Conservation (phyloP, 1,140 invertebrate species). For the Onthophagus taurus region DNA sequence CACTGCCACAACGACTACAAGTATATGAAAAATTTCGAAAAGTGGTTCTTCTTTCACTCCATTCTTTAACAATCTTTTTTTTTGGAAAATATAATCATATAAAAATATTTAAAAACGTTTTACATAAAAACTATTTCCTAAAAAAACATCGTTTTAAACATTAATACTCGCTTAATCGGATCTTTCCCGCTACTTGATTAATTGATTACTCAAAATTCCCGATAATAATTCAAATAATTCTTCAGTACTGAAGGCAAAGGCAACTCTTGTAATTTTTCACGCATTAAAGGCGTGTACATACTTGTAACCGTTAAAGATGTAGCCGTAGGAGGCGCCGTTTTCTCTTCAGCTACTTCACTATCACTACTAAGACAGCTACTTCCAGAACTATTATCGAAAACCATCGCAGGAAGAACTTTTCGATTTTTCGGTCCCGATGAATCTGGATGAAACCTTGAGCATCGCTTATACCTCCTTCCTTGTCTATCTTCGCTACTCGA, state of each 20-base stretch:
- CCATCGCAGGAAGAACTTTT: no score
- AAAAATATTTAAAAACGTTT: slow-evolving; percentile 8
- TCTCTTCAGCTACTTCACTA: slow-evolving; percentile 7
- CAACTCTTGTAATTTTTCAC: slow-evolving; percentile 42
- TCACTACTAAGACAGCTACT: slow-evolving; percentile 9
- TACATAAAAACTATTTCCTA: slow-evolving; percentile 4
- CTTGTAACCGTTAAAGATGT: slow-evolving; percentile 17
- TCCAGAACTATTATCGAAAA: no score
- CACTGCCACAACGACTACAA: no score
- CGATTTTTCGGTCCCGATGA: slow-evolving; percentile 6
- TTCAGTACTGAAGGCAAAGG: slow-evolving; percentile 48
- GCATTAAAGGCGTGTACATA: slow-evolving; percentile 39
- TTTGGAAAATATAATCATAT: slow-evolving; percentile 1
- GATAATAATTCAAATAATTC: slow-evolving; percentile 45
- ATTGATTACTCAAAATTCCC: slow-evolving; percentile 29
- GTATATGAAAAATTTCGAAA: no score
- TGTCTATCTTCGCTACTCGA: slow-evolving; percentile 21
- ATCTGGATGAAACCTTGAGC: slow-evolving; percentile 11
- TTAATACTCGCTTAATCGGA: no score
- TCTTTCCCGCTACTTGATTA: no score
- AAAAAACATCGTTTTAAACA: not conserved
- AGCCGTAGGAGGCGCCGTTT: slow-evolving; percentile 1
- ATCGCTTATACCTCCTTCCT: slow-evolving; percentile 22
- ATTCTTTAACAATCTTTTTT: no score
- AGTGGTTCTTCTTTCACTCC: slow-evolving; percentile 4